Percentiles rank a stretch among this genome's conserved stretches.
Conservation (phyloP, 2,888 invertebrate species). For the Noctuana brunneofusca region DNA sequence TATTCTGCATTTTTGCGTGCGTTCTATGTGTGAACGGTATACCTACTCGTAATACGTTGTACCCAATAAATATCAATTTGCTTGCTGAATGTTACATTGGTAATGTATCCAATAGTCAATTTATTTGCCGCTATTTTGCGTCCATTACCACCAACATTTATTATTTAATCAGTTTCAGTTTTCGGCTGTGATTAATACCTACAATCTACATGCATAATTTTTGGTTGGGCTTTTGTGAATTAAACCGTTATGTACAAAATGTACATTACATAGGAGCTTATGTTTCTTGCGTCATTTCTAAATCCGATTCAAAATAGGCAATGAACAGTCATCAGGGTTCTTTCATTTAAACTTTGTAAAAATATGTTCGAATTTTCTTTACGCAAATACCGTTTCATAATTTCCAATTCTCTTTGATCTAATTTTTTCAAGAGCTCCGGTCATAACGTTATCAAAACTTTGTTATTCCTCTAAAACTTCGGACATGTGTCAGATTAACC, state of each 20-base stretch:
- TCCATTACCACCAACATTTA: neutral
- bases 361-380: conserved; percentile 4
- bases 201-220: neutral
- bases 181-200: neutral
- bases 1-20: conserved; percentile 21
- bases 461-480: conserved; percentile 7
- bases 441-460: conserved; percentile 11
- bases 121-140: neutral
- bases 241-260: too few relatives aligned
- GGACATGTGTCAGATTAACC: conserved; percentile 49
- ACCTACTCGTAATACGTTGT: neutral
- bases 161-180: conserved; percentile 6
- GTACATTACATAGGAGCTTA: too few relatives aligned
- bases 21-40: conserved; percentile 11
- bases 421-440: conserved; percentile 4
- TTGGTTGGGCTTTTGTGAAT: neutral
- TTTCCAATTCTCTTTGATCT: conserved; percentile 15
- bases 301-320: neutral
- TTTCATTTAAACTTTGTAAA: neutral
- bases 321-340: neutral
- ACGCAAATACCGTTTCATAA: neutral
- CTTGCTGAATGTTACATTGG: conserved; percentile 17
- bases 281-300: neutral
- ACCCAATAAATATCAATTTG: conserved; percentile 20
- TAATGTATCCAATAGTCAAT: conserved; percentile 1